A percentile compares a stretch with the other conserved stretches of the same genome.
Evolutionary conservation across 2,888 invertebrate genomes (phyloP).

Genomic region (Cylloceria caligata): DNA sequence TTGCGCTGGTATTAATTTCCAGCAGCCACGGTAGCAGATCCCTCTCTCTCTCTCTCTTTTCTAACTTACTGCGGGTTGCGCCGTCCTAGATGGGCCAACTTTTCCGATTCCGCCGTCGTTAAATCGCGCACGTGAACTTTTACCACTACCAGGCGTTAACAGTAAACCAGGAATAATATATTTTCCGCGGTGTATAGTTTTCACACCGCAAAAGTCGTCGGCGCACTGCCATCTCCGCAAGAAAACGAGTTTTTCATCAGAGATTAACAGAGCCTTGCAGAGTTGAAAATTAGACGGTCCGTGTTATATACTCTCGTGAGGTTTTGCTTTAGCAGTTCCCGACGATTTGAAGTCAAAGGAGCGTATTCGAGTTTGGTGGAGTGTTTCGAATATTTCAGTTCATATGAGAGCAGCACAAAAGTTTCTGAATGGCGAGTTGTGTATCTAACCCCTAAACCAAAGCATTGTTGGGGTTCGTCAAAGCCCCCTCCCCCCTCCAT

Average conservation of each 20-base stretch:
- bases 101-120: conserved; percentile 57
- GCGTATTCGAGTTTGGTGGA: neutral
- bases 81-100: conserved; percentile 41
- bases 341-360: neutral
- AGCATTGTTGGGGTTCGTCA: conserved; percentile 29
- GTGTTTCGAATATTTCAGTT: conserved; percentile 8
- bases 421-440: conserved; percentile 15
- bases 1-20: conserved; percentile 61
- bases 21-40: conserved; percentile 34
- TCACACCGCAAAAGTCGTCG: conserved; percentile 5
- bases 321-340: neutral
- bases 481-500: conserved; percentile 11
- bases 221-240: neutral
- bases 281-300: neutral
- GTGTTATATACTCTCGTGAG: neutral
- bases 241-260: conserved; percentile 61
- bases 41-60: neutral
- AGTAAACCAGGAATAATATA: conserved; percentile 44
- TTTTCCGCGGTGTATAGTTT: conserved; percentile 24
- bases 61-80: neutral
- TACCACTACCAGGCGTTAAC: conserved; percentile 43
- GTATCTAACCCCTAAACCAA: neutral
- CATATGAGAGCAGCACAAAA: conserved; percentile 8
- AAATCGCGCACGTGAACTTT: conserved; percentile 56
- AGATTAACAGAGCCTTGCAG: neutral